phyloP scores from a whole-genome alignment of 1,140 invertebrate genomes.

The Matsumurasca onukii region DNA sequence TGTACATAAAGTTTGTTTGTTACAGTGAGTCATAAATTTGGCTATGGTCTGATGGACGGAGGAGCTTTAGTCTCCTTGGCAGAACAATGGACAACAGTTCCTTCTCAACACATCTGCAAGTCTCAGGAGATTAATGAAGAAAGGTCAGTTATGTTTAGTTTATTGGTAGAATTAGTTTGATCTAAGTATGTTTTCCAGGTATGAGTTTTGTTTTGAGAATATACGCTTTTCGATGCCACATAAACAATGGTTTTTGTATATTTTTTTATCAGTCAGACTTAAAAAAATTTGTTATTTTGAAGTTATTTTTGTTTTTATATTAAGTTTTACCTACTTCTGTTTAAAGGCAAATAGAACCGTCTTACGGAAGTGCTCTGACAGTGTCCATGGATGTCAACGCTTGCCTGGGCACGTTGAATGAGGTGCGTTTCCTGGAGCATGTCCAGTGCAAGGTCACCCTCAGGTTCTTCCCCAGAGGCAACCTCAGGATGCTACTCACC shows the following conservation, averaged over 20 bases:
- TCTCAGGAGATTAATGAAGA: slow-evolving; percentile 86
- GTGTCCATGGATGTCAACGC: slow-evolving; percentile 86
- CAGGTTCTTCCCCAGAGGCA: slow-evolving; percentile 84
- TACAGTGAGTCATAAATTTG: slow-evolving; percentile 90
- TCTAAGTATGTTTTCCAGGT: background rate
- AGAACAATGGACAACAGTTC: slow-evolving; percentile 91
- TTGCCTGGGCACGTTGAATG: slow-evolving; percentile 80
- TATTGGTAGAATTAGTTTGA: too few species aligned
- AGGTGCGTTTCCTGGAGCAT: slow-evolving; percentile 88
- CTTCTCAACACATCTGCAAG: slow-evolving; percentile 94
- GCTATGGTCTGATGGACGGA: slow-evolving; percentile 98
- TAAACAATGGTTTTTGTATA: too few species aligned
- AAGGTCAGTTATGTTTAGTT: slow-evolving; percentile 43
- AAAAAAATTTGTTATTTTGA: background rate
- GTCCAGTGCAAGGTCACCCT: slow-evolving; percentile 89
- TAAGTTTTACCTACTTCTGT: background rate
- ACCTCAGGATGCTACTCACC: slow-evolving; percentile 77
- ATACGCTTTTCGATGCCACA: too few species aligned
- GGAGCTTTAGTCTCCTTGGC: slow-evolving; percentile 90
- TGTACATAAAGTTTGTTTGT: slow-evolving; percentile 32
- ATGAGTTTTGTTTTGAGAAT: background rate
- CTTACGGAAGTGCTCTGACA: slow-evolving; percentile 65
- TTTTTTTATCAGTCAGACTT: too few species aligned
- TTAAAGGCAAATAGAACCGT: slow-evolving; percentile 65
- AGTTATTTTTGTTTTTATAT: background rate